Base-by-base conservation (phyloP, 1,140 invertebrate genomes). In the Bombyx mandarina region DNA sequence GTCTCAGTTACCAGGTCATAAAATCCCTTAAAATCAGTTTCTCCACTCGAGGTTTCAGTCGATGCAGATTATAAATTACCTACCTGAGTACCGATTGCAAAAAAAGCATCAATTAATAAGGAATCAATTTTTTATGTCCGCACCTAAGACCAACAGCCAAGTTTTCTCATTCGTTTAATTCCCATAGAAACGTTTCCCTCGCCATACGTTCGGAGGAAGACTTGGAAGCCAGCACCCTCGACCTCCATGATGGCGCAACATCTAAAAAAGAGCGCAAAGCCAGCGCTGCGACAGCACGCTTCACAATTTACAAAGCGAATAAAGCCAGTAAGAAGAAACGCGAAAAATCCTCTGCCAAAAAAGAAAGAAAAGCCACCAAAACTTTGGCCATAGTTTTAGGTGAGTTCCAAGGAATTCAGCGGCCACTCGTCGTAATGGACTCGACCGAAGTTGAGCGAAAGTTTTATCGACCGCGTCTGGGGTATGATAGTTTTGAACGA, bases 291-390 rank as follows among this genome's bases (percentile, higher is more conserved):
- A 91, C 91, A 3, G 92, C 92, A n/a, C 91, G 95, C 70, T 97
- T 97, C 83, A 96, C 95, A 58, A 96, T 97, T 77, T 96, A 96
- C 82, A 97, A 96, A 87, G 94, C 95, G 22, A 95, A 96, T 88
- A 97, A 98, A 88, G 95, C 95, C n/a, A 97, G 95, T 77, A 93
- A 94, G 82, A 98, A 96, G 90, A 98, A 97, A 90, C 91, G 96
- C 47, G 96, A 98, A 76, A 98, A 97, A 77, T 97, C 96, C 26
- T 97, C 96, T 1, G 97, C 96, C 2, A 97, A 96, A 79, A 96
- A 96, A 77, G 98, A 99, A 82, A 92, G 97, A 61, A 99, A 99
- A 88, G 98, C 98, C n/a, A 99, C 98, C 6, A 99, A 99, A 90
- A 99, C 98, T 10, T 86, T 99, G 45, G 98, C 98, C 61, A 99